These are phyloP conservation scores for Mimumesa dahlbomi DNA, from an alignment of 2,888 invertebrate species.

Conservation along the genomic window DNA sequence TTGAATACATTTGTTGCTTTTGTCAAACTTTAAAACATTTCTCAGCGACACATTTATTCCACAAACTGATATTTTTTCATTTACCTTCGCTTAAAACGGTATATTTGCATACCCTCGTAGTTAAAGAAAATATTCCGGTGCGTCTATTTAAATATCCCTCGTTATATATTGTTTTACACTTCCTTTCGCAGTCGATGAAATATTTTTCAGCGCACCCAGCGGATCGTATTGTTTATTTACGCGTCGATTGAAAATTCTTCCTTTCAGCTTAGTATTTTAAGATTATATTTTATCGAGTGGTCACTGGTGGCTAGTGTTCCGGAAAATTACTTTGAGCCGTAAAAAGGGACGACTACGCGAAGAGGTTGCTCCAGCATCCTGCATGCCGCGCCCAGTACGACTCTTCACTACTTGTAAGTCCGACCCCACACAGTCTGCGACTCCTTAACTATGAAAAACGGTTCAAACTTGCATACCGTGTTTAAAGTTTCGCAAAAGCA, in stretches of 20 bases:
- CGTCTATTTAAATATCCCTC: too few relatives aligned
- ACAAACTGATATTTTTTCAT: too few relatives aligned
- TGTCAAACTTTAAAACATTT: too few relatives aligned
- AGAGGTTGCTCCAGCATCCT: not conserved
- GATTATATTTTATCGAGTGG: slow-evolving; percentile 37
- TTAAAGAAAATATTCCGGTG: too few relatives aligned
- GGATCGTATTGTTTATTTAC: too few relatives aligned
- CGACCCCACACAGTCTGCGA: slow-evolving; percentile 33
- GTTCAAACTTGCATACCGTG: slow-evolving; percentile 37
- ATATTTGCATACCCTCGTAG: too few relatives aligned
- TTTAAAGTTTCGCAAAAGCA: slow-evolving; percentile 52
- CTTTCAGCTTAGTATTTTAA: not conserved
- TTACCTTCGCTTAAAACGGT: too few relatives aligned
- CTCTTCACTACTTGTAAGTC: slow-evolving; percentile 54
- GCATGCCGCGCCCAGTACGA: slow-evolving; percentile 21
- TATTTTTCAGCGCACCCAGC: too few relatives aligned
- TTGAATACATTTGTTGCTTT: too few relatives aligned
- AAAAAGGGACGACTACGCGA: slow-evolving; percentile 10
- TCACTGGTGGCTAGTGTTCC: slow-evolving; percentile 13
- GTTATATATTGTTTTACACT: too few relatives aligned
- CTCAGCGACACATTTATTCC: too few relatives aligned
- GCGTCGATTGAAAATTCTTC: slow-evolving; percentile 3
- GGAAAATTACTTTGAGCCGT: slow-evolving; percentile 26
- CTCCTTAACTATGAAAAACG: slow-evolving; percentile 59
- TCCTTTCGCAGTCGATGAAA: too few relatives aligned